Conservation (phyloP, 2,888 invertebrate genomes). For the Limulus polyphemus region DNA sequence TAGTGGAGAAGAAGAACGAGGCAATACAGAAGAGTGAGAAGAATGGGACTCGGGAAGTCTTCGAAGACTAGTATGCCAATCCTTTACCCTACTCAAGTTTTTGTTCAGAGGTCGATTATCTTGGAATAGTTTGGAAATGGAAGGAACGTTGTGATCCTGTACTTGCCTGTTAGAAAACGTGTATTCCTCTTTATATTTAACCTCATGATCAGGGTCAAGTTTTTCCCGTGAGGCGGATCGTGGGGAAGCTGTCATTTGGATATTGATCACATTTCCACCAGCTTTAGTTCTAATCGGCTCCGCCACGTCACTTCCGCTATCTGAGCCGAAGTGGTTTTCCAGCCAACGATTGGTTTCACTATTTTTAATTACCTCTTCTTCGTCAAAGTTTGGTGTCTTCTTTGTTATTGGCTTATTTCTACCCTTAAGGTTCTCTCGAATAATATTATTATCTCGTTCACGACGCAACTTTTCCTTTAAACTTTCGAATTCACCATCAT, state of each 20-base stretch:
- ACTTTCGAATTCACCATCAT: slow-evolving; percentile 9
- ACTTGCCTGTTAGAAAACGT: not conserved
- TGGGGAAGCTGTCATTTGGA: slow-evolving; percentile 3
- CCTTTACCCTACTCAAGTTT: not conserved
- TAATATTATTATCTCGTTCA: not conserved
- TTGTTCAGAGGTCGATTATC: too few relatives aligned
- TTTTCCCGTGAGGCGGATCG: not conserved
- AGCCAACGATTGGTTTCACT: slow-evolving; percentile 6
- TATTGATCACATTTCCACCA: slow-evolving; percentile 12
- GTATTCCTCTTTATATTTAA: too few relatives aligned
- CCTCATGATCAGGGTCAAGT: not conserved
- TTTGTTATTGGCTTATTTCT: slow-evolving; percentile 1
- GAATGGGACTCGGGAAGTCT: too few relatives aligned
- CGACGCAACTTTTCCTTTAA: slow-evolving; percentile 2
- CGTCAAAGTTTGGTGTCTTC: slow-evolving; percentile 1
- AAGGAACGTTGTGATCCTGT: not conserved
- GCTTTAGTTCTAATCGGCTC: slow-evolving; percentile 4
- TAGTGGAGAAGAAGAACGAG: too few relatives aligned
- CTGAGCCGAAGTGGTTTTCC: slow-evolving; percentile 11
- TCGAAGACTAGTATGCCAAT: too few relatives aligned
- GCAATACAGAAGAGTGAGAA: too few relatives aligned
- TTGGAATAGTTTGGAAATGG: not conserved
- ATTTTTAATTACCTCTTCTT: slow-evolving; percentile 5
- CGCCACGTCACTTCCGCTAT: slow-evolving; percentile 12
- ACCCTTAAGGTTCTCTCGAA: not conserved